Base-by-base conservation (phyloP, 2,113 vertebrate species). In the Sisor rabdophorus region DNA sequence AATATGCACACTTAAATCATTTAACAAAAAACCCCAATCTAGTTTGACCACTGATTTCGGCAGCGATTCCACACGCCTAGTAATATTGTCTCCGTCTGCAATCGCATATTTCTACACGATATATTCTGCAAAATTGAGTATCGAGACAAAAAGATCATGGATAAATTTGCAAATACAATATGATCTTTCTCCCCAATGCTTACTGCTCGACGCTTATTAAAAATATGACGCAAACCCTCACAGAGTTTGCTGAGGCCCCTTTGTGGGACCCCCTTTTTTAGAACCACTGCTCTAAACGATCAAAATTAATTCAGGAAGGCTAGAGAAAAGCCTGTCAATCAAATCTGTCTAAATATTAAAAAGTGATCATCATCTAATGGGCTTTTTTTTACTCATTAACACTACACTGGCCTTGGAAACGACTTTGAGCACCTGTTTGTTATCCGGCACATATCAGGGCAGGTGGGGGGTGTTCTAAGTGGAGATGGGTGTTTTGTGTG, bases 1-100 rank as follows among this genome's bases (percentile, higher is more conserved):
- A 97, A 95, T 95, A 96, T 98, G 95, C 92, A 93, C 93, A 94
- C 95, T 95, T 95, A 96, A 96, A 97, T 97, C 93, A 95, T 96
- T 96, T 93, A 92, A 93, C 91, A 93, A 93, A 93, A 93, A 90
- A 84, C 89, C 85, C 87, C 94, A 95, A 93, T 95, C 91, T 94
- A 94, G 94, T 91, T 87, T 73, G 80, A 88, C 89, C 91, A 76
- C 85, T 74, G 78, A n/a, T 74, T 83, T 83, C 87, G 83, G 82
- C 88, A 83, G 84, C 88, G 83, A 83, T 81, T 83, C 79, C 75
- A 81, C 24, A 36, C 40, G 15, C 10, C 63, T 17, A 58, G 50
- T 47, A 15, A 52, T 54, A 50, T 52, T 60, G 32, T 69, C 48
- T 50, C 55, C 72, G 40, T 36, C 32, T 6, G 6, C 2, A 2